These are phyloP conservation scores for Hipposideros larvatus DNA, from an alignment of 2,797 vertebrate genomes.

Conservation along the genomic window DNA sequence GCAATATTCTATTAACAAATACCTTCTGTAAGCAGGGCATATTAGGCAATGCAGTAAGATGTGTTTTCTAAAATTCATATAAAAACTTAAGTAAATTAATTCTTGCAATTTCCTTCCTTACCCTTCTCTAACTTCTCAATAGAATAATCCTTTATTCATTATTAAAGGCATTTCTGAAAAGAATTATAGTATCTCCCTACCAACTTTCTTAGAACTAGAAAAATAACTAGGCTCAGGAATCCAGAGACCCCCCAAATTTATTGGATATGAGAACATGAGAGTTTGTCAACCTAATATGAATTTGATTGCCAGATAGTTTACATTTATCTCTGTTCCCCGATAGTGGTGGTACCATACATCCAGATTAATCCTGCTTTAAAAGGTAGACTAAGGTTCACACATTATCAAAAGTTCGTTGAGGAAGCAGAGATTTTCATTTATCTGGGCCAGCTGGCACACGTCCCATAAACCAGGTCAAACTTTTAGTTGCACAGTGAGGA, in stretches of 20 bases:
- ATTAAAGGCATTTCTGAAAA: not conserved
- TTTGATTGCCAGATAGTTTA: slow-evolving; percentile 85
- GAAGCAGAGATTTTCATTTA: slow-evolving; percentile 80
- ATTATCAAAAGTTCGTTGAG: slow-evolving; percentile 78
- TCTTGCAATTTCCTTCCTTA: not conserved
- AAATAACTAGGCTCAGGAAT: not conserved
- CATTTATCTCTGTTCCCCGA: slow-evolving; percentile 84
- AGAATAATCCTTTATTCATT: not conserved
- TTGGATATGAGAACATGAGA: slow-evolving; percentile 9
- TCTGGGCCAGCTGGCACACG: slow-evolving; percentile 85
- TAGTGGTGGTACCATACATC: slow-evolving; percentile 50
- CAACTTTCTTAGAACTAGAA: not conserved
- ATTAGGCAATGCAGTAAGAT: not conserved
- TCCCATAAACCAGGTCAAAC: slow-evolving; percentile 83
- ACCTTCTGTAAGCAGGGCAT: not conserved
- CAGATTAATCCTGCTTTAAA: slow-evolving; percentile 75
- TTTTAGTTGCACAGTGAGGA: slow-evolving; percentile 63
- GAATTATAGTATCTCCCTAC: not conserved
- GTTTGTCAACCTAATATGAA: slow-evolving; percentile 89
- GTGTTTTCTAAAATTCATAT: not conserved
- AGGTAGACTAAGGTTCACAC: slow-evolving; percentile 68
- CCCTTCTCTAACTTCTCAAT: not conserved
- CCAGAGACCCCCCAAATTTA: not conserved
- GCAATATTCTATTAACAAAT: not conserved
- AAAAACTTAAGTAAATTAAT: not conserved